Evolutionary conservation across 2,113 vertebrate species (phyloP).

Genomic region (Hippolais icterina): DNA sequence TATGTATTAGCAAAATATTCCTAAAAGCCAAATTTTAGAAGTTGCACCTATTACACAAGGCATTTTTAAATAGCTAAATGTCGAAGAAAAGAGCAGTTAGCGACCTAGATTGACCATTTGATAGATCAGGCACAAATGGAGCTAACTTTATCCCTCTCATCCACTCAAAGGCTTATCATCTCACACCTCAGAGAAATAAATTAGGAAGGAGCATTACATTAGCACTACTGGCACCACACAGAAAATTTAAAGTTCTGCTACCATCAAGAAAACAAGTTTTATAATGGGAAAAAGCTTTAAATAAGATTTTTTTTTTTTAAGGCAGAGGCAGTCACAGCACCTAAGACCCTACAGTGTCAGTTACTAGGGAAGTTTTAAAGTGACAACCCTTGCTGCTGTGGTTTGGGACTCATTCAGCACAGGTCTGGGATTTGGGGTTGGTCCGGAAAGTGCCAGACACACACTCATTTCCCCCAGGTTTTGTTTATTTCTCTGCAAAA

Average conservation of each 20-base stretch:
- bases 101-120: background rate
- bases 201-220: constrained; percentile 16
- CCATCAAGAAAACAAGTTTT: background rate
- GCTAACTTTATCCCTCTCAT: constrained; percentile 52
- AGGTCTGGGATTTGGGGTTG: background rate
- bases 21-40: constrained; percentile 7
- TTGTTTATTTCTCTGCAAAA: background rate
- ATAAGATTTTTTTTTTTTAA: background rate
- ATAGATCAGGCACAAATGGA: constrained; percentile 47
- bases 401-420: background rate
- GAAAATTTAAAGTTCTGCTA: background rate
- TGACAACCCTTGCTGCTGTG: background rate
- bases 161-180: constrained; percentile 49
- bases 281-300: background rate
- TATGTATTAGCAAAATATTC: constrained; percentile 11
- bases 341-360: background rate
- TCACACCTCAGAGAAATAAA: constrained; percentile 35
- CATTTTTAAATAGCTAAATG: background rate
- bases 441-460: background rate
- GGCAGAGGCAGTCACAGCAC: background rate
- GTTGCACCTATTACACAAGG: background rate
- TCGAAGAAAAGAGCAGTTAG: background rate
- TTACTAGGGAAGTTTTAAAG: background rate
- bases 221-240: background rate
- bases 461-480: background rate